A percentile compares a stretch with the other conserved stretches of the same genome.
phyloP scores from a whole-genome alignment of 2,888 invertebrate species.

The Proisotoma minuta region DNA sequence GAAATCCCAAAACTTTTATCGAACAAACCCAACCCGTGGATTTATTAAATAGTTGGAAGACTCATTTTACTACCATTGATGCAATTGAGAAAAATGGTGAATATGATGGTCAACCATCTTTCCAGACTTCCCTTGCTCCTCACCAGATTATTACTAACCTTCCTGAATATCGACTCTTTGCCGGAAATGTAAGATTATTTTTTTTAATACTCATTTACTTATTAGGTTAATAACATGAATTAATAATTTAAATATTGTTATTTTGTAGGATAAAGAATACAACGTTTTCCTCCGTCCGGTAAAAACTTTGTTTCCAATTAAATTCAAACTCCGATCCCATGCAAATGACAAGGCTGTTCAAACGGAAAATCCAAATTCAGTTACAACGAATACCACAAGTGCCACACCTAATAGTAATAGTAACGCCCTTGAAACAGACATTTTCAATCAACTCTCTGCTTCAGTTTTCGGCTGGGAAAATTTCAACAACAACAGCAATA shows the following conservation, averaged over 20 bases:
- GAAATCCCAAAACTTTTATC: conserved; percentile 15
- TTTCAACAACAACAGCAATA: conserved; percentile 5
- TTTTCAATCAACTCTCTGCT: neutral
- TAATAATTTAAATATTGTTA: conserved; percentile 6
- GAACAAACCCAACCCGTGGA: conserved; percentile 53
- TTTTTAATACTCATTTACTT: neutral
- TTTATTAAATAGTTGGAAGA: conserved; percentile 68
- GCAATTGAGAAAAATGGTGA: conserved; percentile 20
- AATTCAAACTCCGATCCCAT: conserved; percentile 36
- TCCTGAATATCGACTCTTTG: conserved; percentile 38
- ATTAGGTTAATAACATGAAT: conserved; percentile 2
- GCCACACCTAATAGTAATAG: neutral
- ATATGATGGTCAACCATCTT: conserved; percentile 26
- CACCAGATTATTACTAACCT: conserved; percentile 41
- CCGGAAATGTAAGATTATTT: conserved; percentile 16
- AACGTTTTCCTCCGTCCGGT: conserved; percentile 32
- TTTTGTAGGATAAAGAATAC: conserved; percentile 38
- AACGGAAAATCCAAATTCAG: conserved; percentile 37
- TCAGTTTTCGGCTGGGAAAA: conserved; percentile 20
- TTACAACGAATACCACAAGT: too few species aligned
- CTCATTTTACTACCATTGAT: conserved; percentile 69
- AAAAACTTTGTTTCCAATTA: conserved; percentile 38
- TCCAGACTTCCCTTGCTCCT: conserved; percentile 28
- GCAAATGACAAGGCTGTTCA: conserved; percentile 46
- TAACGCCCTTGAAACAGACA: neutral